Evolutionary conservation across 1,140 invertebrate species (phyloP).

Genomic region (Drosophila parvula): DNA sequence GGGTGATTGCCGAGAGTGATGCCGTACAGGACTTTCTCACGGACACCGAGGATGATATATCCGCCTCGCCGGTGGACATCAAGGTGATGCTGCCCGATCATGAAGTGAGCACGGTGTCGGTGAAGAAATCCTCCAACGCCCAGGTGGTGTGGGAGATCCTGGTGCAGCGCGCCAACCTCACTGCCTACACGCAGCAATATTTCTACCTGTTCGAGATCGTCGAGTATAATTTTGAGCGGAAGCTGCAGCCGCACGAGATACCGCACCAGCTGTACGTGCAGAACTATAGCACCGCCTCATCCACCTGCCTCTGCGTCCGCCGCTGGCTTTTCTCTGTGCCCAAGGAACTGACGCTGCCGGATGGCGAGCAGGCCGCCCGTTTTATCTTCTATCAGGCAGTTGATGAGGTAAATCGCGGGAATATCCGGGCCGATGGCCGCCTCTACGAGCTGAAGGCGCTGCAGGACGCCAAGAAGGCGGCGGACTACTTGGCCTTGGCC

Average conservation of each 20-base stretch:
- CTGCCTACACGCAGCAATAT: constrained; percentile 92
- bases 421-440: constrained; percentile 94
- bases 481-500: constrained; percentile 95
- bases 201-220: constrained; percentile 99
- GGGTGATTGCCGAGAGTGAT: constrained; percentile 98
- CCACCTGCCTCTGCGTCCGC: constrained; percentile 96
- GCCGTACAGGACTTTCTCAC: constrained; percentile 98
- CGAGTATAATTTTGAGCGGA: constrained; percentile 98
- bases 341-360: constrained; percentile 89
- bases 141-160: constrained; percentile 96
- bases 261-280: constrained; percentile 99
- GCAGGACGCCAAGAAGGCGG: constrained; percentile 94
- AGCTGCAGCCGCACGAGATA: constrained; percentile 96
- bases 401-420: constrained; percentile 97
- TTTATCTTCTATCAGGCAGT: constrained; percentile 95
- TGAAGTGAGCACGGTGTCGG: constrained; percentile 95
- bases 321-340: constrained; percentile 96
- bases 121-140: constrained; percentile 95
- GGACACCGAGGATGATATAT: constrained; percentile 94
- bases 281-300: constrained; percentile 99
- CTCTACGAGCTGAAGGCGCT: constrained; percentile 97
- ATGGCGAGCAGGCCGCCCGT: constrained; percentile 87
- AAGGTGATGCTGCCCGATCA: constrained; percentile 94
- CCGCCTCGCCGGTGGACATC: constrained; percentile 95
- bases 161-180: constrained; percentile 93